These are phyloP conservation scores for Rotaria macrura DNA, from an alignment of 2,888 invertebrate species.

Conservation along the genomic window DNA sequence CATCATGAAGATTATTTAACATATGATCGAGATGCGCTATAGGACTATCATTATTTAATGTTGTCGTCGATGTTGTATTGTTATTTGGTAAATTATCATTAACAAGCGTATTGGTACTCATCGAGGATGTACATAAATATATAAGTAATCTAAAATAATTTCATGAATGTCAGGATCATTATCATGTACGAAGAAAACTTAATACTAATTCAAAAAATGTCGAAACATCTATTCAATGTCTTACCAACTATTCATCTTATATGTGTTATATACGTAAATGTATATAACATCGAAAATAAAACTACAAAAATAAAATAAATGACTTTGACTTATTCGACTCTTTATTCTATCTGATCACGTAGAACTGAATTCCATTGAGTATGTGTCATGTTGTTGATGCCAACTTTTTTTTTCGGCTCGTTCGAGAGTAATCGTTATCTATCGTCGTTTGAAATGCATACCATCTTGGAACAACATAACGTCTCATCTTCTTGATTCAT, in stretches of 20 bases:
- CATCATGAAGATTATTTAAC: not conserved
- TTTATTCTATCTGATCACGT: not conserved
- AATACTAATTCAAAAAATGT: not conserved
- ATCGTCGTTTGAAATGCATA: slow-evolving; percentile 7
- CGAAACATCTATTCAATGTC: not conserved
- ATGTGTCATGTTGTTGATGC: not conserved
- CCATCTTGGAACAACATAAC: slow-evolving; percentile 12
- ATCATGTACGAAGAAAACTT: not conserved
- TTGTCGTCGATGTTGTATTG: not conserved
- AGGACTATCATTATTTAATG: not conserved
- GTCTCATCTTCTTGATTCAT: slow-evolving; percentile 6
- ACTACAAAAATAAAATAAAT: not conserved
- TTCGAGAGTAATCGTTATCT: slow-evolving; percentile 3
- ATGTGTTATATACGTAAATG: too few species aligned
- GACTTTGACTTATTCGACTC: not conserved
- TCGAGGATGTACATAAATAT: not conserved
- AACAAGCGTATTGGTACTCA: not conserved
- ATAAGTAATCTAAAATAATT: slow-evolving; percentile 1
- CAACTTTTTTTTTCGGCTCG: not conserved
- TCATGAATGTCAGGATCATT: not conserved
- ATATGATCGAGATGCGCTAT: not conserved
- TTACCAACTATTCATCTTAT: not conserved
- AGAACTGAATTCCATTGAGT: not conserved
- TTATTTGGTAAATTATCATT: not conserved
- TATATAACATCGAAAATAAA: not conserved